Conservation (phyloP, 2,113 vertebrate species). For the Hiodon tergisus region DNA sequence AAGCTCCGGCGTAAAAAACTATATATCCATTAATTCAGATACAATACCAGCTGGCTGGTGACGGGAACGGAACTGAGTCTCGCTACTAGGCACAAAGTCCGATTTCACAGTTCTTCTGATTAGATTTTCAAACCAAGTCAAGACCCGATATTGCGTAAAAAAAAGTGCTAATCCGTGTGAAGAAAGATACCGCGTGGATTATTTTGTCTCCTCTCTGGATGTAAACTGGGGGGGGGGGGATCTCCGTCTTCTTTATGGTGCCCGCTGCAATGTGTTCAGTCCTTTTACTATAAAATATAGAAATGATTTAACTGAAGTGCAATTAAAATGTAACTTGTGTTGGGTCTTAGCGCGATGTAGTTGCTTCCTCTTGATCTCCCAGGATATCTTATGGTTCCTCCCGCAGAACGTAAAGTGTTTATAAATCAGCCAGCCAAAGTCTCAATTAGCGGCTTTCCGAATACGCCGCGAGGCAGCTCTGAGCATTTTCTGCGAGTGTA, state of each 20-base stretch:
- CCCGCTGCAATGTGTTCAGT: slow-evolving; percentile 11
- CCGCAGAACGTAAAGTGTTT: slow-evolving; percentile 16
- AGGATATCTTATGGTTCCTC: slow-evolving; percentile 18
- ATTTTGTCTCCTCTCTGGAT: neutral
- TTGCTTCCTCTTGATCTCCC: neutral
- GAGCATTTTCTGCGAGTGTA: slow-evolving; percentile 31
- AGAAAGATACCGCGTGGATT: neutral
- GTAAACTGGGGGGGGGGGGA: neutral
- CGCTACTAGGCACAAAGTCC: slow-evolving; percentile 54
- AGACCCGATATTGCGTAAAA: slow-evolving; percentile 16
- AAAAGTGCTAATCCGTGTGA: slow-evolving; percentile 26
- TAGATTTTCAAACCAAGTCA: slow-evolving; percentile 9
- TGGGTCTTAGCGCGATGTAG: neutral
- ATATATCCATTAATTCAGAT: slow-evolving; percentile 52
- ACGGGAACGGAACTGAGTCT: slow-evolving; percentile 32
- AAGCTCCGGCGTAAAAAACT: neutral
- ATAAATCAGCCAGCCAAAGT: slow-evolving; percentile 7
- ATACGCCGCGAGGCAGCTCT: slow-evolving; percentile 14
- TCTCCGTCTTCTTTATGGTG: neutral
- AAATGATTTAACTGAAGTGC: slow-evolving; percentile 17
- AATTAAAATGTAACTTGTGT: slow-evolving; percentile 15
- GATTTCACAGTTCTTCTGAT: slow-evolving; percentile 26
- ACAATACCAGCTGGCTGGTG: slow-evolving; percentile 43
- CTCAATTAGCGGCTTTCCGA: slow-evolving; percentile 27
- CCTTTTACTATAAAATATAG: neutral